Evolutionary conservation across 1,140 invertebrate genomes (phyloP).

Genomic region (Acromyrmex echinatior): DNA sequence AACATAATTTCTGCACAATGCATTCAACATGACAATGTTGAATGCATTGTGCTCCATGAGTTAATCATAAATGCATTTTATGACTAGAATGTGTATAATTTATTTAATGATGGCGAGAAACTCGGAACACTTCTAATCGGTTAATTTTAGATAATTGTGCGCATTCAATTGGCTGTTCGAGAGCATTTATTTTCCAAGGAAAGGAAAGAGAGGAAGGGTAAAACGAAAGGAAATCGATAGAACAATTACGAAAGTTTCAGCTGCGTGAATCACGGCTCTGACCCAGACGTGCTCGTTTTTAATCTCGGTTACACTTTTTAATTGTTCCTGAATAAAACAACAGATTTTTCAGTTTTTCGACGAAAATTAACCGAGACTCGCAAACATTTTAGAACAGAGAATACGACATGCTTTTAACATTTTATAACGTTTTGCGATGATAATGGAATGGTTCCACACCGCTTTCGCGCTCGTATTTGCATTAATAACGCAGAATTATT

Average conservation of each 20-base stretch:
- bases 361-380: slow-evolving; percentile 35
- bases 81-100: neutral
- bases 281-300: slow-evolving; percentile 5
- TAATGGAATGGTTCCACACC: slow-evolving; percentile 53
- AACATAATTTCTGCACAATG: neutral
- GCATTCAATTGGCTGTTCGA: slow-evolving; percentile 58
- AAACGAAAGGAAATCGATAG: slow-evolving; percentile 64
- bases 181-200: slow-evolving; percentile 74
- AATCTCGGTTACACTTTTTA: slow-evolving; percentile 50
- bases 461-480: slow-evolving; percentile 41
- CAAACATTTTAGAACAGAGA: slow-evolving; percentile 41
- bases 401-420: slow-evolving; percentile 32
- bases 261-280: slow-evolving; percentile 34
- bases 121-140: slow-evolving; percentile 75
- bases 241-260: slow-evolving; percentile 83
- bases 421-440: slow-evolving; percentile 50
- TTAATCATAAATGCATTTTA: neutral
- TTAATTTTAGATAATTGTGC: slow-evolving; percentile 74
- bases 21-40: too few relatives aligned
- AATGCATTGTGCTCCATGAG: neutral
- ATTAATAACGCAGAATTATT: slow-evolving; percentile 61
- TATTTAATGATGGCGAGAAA: neutral
- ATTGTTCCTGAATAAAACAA: slow-evolving; percentile 28
- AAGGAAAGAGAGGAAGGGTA: slow-evolving; percentile 29
- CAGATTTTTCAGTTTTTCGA: slow-evolving; percentile 24